Evolutionary conservation across 2,113 vertebrate genomes (phyloP).

Genomic region (Upupa epops): DNA sequence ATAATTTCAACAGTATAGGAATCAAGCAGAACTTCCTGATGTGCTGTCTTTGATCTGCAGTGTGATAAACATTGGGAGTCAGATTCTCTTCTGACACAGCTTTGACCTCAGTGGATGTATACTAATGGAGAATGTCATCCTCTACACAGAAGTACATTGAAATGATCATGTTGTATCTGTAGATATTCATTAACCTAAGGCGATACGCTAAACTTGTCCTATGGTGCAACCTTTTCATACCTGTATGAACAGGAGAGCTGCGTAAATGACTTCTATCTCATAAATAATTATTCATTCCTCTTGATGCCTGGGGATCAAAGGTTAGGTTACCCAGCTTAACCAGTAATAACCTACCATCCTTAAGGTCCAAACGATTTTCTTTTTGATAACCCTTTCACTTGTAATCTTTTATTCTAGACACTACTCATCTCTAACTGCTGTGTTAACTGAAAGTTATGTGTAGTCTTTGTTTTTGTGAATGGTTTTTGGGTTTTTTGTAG

Average conservation of each 20-base stretch:
- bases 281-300: not conserved
- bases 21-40: constrained; percentile 10
- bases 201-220: not conserved
- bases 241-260: not conserved
- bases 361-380: not conserved
- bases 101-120: not conserved
- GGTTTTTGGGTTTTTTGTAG: not conserved
- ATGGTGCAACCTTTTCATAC: not conserved
- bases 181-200: constrained; percentile 19
- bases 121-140: not conserved
- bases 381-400: not conserved
- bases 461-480: not conserved
- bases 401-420: not conserved
- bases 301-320: not conserved
- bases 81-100: not conserved
- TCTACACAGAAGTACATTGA: not conserved
- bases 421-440: not conserved
- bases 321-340: not conserved
- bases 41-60: not conserved
- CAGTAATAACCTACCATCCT: not conserved
- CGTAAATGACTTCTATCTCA: not conserved
- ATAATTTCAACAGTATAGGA: not conserved
- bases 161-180: not conserved
- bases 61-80: not conserved
- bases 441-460: not conserved